Percentiles rank a stretch among this genome's conserved stretches.
Evolutionary conservation across 2,113 vertebrate species (phyloP).

Genomic region (Phylloscopus whistleri): DNA sequence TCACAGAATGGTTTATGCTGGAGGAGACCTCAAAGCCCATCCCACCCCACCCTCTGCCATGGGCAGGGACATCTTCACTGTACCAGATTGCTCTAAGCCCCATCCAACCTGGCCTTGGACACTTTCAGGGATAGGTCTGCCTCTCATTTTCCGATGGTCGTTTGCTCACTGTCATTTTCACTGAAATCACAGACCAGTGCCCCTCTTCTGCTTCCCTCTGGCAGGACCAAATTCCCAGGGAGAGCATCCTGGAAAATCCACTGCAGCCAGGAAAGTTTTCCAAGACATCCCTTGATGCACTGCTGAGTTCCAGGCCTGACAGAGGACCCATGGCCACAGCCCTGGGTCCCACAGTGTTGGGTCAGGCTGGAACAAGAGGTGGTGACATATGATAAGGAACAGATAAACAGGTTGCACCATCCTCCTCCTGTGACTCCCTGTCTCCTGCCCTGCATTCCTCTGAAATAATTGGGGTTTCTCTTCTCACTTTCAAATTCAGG

Average conservation of each 20-base stretch:
- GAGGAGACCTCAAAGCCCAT: background rate
- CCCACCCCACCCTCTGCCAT: background rate
- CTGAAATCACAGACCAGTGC: background rate
- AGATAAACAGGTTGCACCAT: background rate
- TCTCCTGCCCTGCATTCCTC: background rate
- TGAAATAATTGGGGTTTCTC: background rate
- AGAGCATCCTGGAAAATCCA: background rate
- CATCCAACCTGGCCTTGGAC: background rate
- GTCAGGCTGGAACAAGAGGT: background rate
- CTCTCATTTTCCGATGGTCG: fast-evolving
- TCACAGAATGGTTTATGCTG: background rate
- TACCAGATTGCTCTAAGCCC: background rate
- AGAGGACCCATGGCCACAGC: background rate
- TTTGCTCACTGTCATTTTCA: background rate
- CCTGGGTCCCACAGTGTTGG: background rate
- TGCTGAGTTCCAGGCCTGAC: fast-evolving
- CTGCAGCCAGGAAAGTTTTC: background rate
- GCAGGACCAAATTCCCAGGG: background rate
- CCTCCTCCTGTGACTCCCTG: background rate
- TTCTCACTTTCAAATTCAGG: background rate
- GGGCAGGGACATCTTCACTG: background rate
- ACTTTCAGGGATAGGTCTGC: background rate
- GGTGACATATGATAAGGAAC: background rate
- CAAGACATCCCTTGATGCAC: background rate
- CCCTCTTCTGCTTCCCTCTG: background rate